phyloP scores from a whole-genome alignment of 2,113 vertebrate species.

The Scophthalmus maximus region DNA sequence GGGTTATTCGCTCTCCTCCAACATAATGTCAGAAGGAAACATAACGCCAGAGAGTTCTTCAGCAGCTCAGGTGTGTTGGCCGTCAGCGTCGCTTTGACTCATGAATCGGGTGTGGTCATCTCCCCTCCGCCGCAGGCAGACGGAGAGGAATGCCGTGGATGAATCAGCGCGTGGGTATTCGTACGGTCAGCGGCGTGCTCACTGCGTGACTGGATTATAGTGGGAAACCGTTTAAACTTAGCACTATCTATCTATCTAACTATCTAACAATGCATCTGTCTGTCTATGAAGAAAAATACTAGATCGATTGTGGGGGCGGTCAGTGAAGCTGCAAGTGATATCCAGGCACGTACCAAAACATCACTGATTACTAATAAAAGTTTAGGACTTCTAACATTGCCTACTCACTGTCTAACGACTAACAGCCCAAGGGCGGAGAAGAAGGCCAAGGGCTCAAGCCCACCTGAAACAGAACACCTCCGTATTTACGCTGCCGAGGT shows the following conservation, averaged over 20 bases:
- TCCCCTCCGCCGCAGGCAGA: slow-evolving; percentile 14
- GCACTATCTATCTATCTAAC: neutral
- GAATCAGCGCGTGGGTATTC: slow-evolving; percentile 28
- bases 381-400: too few species aligned
- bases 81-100: slow-evolving; percentile 15
- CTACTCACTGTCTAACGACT: too few species aligned
- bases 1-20: slow-evolving; percentile 38
- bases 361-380: too few species aligned
- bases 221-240: too few species aligned
- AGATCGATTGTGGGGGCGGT: too few species aligned
- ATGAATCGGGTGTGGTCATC: slow-evolving; percentile 29
- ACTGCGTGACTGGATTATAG: slow-evolving; percentile 37
- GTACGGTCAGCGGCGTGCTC: slow-evolving; percentile 20
- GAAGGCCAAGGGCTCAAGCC: slow-evolving; percentile 11
- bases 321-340: too few species aligned
- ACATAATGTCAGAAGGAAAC: slow-evolving; percentile 19
- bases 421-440: slow-evolving; percentile 23
- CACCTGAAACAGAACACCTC: slow-evolving; percentile 31
- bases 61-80: slow-evolving; percentile 37
- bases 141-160: slow-evolving; percentile 3
- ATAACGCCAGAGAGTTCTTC: too few species aligned
- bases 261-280: neutral
- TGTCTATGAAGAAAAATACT: neutral
- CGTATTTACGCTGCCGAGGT: slow-evolving; percentile 44
- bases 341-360: too few species aligned